Evolutionary conservation across 2,797 vertebrate genomes (phyloP).

Genomic region (Pipistrellus nathusii): DNA sequence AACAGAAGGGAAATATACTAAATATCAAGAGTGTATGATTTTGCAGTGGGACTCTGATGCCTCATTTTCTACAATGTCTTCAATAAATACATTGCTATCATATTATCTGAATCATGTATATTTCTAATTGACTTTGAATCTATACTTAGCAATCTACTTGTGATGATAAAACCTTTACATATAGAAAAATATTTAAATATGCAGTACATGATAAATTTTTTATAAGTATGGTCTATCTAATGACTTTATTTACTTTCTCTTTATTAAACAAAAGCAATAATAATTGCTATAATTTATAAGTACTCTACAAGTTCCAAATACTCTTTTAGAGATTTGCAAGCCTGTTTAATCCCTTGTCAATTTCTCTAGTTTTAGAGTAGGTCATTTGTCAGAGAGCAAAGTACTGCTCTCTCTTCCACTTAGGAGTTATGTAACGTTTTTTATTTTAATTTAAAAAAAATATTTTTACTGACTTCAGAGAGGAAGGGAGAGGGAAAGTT

Average conservation of each 20-base stretch:
- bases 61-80: constrained; percentile 40
- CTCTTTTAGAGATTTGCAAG: neutral
- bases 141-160: neutral
- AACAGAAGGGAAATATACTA: neutral
- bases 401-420: constrained; percentile 8
- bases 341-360: neutral
- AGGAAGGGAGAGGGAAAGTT: too few species aligned
- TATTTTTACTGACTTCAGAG: too few species aligned
- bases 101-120: constrained; percentile 28
- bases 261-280: neutral
- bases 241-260: constrained; percentile 21
- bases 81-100: neutral
- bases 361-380: neutral
- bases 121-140: constrained; percentile 52
- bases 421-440: constrained; percentile 18
- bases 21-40: neutral
- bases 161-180: constrained; percentile 43
- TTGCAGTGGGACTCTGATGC: neutral
- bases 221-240: neutral
- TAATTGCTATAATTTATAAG: neutral
- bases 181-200: constrained; percentile 7
- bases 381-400: constrained; percentile 9
- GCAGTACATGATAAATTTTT: neutral
- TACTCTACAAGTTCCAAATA: neutral
- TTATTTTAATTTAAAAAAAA: too few species aligned